Conservation (phyloP, 2,113 vertebrate species). For the Lophius piscatorius region DNA sequence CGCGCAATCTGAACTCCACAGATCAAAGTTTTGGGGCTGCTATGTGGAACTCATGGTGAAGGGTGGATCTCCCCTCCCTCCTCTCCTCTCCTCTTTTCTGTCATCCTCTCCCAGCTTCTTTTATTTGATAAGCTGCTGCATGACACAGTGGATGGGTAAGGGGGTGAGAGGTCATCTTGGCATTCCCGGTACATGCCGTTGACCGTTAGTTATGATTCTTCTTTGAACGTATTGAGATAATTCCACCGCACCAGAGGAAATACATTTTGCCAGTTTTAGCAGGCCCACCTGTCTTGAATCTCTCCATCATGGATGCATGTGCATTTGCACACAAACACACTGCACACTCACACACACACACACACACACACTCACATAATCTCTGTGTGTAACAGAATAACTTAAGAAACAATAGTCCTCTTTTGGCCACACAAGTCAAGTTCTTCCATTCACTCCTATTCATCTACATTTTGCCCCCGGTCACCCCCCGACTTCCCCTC, state of each 20-base stretch:
- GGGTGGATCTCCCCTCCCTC: slow-evolving; percentile 28
- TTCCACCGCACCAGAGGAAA: not conserved
- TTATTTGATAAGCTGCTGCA: slow-evolving; percentile 67
- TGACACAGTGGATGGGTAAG: slow-evolving; percentile 74
- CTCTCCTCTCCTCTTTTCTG: slow-evolving; percentile 49
- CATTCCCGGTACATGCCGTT: slow-evolving; percentile 54
- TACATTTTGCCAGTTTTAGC: not conserved
- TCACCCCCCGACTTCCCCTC: slow-evolving; percentile 78
- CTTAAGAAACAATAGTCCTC: slow-evolving; percentile 72
- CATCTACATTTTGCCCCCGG: slow-evolving; percentile 58
- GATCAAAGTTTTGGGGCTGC: slow-evolving; percentile 63
- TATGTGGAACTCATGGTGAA: slow-evolving; percentile 45
- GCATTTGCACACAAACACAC: slow-evolving; percentile 44
- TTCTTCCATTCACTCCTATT: slow-evolving; percentile 77
- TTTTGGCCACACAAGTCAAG: slow-evolving; percentile 81
- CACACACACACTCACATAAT: slow-evolving; percentile 48
- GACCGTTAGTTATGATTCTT: slow-evolving; percentile 11
- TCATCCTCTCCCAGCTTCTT: slow-evolving; percentile 53
- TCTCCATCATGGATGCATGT: slow-evolving; percentile 22
- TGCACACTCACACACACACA: slow-evolving; percentile 42
- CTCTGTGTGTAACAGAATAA: slow-evolving; percentile 55
- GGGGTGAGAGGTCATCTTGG: slow-evolving; percentile 70
- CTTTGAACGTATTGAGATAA: not conserved
- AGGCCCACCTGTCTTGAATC: slow-evolving; percentile 37
- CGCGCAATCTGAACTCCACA: slow-evolving; percentile 45